A percentile compares a stretch with the other conserved stretches of the same genome.
These are phyloP conservation scores for Lymantria monacha DNA, from an alignment of 2,888 invertebrate genomes.

Conservation along the genomic window DNA sequence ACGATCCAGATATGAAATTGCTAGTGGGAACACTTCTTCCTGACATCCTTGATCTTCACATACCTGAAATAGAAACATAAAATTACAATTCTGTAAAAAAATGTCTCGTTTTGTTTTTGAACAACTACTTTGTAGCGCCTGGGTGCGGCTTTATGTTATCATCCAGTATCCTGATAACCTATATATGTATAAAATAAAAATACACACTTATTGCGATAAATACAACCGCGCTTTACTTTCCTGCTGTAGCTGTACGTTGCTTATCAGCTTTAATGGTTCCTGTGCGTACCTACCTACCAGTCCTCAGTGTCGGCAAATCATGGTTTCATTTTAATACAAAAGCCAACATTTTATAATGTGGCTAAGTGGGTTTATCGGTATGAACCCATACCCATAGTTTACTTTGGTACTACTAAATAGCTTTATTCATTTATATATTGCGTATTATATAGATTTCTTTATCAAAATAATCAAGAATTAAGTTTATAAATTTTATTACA, in stretches of 20 bases:
- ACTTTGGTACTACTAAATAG: no score
- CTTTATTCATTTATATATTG: no score
- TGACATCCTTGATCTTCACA: slow-evolving; percentile 96
- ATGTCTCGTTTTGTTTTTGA: slow-evolving; percentile 26
- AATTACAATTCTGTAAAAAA: slow-evolving; percentile 17
- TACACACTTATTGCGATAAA: slow-evolving; percentile 68
- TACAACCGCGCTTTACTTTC: slow-evolving; percentile 58
- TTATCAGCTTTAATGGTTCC: slow-evolving; percentile 45
- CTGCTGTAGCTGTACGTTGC: slow-evolving; percentile 50
- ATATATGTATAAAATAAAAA: slow-evolving; percentile 73
- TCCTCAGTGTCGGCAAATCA: slow-evolving; percentile 25
- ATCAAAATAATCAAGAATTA: no score
- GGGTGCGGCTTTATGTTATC: slow-evolving; percentile 56
- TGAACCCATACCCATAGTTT: background rate
- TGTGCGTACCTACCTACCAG: slow-evolving; percentile 22
- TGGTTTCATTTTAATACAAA: slow-evolving; percentile 4
- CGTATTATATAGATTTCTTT: no score
- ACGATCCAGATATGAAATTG: slow-evolving; percentile 96
- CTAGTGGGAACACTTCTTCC: slow-evolving; percentile 95
- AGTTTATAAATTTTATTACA: no score
- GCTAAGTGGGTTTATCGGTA: slow-evolving; percentile 4
- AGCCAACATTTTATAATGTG: slow-evolving; percentile 13
- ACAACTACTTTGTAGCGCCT: slow-evolving; percentile 50
- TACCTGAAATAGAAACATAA: slow-evolving; percentile 84
- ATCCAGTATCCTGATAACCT: slow-evolving; percentile 78